These are phyloP conservation scores for Eretmochelys imbricata DNA, from an alignment of 2,113 vertebrate species.

Conservation along the genomic window DNA sequence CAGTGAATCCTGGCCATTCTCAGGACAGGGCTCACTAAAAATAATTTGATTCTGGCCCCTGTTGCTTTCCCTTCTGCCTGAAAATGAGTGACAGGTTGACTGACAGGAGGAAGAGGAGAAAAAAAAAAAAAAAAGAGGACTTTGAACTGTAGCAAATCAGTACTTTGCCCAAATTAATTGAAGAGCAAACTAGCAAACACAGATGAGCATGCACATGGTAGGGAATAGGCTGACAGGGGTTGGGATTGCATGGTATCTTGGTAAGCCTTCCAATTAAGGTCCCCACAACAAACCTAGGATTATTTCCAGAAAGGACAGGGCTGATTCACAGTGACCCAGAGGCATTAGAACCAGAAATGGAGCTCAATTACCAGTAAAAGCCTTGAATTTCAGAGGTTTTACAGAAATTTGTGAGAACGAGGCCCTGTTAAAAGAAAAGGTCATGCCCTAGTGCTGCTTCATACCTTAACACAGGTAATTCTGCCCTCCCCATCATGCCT, in stretches of 20 bases:
- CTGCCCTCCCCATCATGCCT: neutral
- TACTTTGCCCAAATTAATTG: neutral
- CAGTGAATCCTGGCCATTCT: neutral
- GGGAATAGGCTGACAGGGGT: neutral
- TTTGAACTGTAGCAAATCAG: neutral
- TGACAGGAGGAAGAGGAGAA: neutral
- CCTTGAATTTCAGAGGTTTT: neutral
- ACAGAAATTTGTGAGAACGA: neutral
- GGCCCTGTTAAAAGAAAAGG: neutral
- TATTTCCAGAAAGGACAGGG: neutral
- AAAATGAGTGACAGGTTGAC: constrained; percentile 2
- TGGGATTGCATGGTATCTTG: neutral
- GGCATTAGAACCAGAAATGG: neutral
- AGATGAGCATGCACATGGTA: neutral
- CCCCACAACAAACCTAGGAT: neutral
- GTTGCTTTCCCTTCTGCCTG: neutral
- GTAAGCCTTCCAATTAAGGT: neutral
- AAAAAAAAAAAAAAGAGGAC: neutral
- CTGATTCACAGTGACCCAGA: neutral
- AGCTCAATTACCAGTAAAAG: neutral
- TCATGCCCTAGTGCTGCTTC: neutral
- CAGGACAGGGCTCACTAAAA: constrained; percentile 37
- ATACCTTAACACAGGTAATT: neutral
- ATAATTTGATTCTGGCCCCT: constrained; percentile 39
- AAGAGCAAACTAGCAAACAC: neutral